Evolutionary conservation across 2,797 vertebrate species (phyloP).

Genomic region (Crocodylus rhombifer): DNA sequence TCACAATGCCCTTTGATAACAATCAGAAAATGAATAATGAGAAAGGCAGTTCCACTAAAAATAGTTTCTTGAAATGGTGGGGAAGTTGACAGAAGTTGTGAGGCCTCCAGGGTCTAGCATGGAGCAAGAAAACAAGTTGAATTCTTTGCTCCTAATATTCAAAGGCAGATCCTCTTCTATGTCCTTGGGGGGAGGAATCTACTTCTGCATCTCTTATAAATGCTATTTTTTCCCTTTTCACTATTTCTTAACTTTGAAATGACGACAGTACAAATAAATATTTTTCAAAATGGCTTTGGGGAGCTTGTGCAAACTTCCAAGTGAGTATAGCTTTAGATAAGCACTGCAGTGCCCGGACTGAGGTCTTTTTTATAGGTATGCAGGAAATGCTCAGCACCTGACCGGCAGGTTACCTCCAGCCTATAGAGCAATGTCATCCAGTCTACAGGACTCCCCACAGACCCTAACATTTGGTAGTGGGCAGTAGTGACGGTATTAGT

Average conservation of each 20-base stretch:
- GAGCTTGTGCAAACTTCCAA: no score
- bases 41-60: constrained; percentile 69
- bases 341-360: no score
- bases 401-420: no score
- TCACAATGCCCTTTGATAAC: constrained; percentile 78
- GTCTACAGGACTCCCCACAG: no score
- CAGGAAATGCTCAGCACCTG: no score
- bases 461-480: no score
- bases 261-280: constrained; percentile 4
- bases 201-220: constrained; percentile 31
- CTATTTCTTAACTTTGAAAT: constrained; percentile 41
- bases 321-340: no score
- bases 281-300: not conserved
- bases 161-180: not conserved
- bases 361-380: no score
- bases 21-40: constrained; percentile 72
- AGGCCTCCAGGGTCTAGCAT: constrained; percentile 39
- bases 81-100: constrained; percentile 58
- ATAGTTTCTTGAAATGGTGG: constrained; percentile 56
- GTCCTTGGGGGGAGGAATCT: constrained; percentile 15
- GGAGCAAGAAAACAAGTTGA: constrained; percentile 55
- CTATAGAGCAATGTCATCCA: no score
- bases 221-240: constrained; percentile 36
- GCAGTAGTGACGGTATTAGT: no score
- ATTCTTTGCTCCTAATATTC: constrained; percentile 40